A percentile compares a stretch with the other conserved stretches of the same genome.
phyloP scores from a whole-genome alignment of 1,140 invertebrate genomes.

The Aethina tumida region DNA sequence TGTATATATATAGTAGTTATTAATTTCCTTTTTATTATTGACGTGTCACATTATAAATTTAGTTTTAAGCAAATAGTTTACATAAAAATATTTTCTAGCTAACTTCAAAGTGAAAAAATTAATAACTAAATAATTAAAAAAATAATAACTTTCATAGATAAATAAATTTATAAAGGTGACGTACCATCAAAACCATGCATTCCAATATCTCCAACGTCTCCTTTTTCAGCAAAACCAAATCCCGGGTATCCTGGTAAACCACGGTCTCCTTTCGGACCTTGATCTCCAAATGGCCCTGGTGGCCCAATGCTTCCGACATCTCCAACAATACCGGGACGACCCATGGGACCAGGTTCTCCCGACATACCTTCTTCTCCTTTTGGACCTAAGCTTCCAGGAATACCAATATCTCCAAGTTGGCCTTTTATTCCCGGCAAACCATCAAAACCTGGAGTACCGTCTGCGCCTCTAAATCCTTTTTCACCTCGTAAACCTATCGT shows the following conservation, averaged over 20 bases:
- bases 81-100: too few relatives aligned
- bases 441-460: slow-evolving; percentile 33
- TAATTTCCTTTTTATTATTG: too few relatives aligned
- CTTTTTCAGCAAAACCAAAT: slow-evolving; percentile 43
- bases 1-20: too few relatives aligned
- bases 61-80: too few relatives aligned
- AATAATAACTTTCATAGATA: too few relatives aligned
- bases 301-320: slow-evolving; percentile 37
- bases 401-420: slow-evolving; percentile 30
- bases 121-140: too few relatives aligned
- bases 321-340: slow-evolving; percentile 38
- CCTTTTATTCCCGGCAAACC: slow-evolving; percentile 39
- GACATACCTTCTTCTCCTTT: slow-evolving; percentile 41
- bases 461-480: slow-evolving; percentile 38
- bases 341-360: slow-evolving; percentile 45
- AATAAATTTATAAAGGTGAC: too few relatives aligned
- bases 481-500: slow-evolving; percentile 31
- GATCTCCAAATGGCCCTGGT: slow-evolving; percentile 36
- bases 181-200: slow-evolving; percentile 40
- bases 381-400: slow-evolving; percentile 31
- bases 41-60: too few relatives aligned
- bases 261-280: slow-evolving; percentile 48
- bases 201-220: slow-evolving; percentile 50
- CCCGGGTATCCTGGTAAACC: slow-evolving; percentile 51
- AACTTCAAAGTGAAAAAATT: too few relatives aligned